Evolutionary conservation across 2,113 vertebrate species (phyloP), one percentile per base, ranked within the genome.

Genomic region (Spizaetus ornatus): DNA sequence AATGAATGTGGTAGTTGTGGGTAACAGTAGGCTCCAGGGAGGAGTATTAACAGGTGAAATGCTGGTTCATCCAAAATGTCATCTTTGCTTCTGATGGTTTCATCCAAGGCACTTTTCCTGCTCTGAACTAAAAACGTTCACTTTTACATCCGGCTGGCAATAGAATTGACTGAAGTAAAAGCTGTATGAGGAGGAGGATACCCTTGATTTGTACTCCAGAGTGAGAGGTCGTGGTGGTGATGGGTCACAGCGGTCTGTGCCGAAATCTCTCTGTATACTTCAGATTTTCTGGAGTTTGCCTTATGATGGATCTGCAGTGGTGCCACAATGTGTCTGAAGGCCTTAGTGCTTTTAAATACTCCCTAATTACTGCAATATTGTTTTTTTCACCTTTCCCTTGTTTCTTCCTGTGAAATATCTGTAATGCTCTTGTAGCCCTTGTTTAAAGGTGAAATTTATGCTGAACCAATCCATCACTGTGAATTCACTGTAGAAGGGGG

Each of bases 231-330:
- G 1, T 34, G 42, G 27, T 71, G 59, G 26, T 62, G 53, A 29
- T 14, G 48, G 21, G 23, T n/a, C 29, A 2, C 42, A 50, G 12
- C 1, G 7, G 9, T n/a, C 74, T 52, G 13, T 65, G 61, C 48
- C 55, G 21, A 19, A 36, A 27, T 56, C 22, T 40, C 11, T 53
- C 16, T 58, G 13, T 7, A 3, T 12, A 25, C 21, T n/a, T 52
- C 43, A 45, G 62, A 53, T 40, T 47, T 58, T 52, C 34, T 70
- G 31, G 31, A 56, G 56, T 18, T 74, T 53, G 43, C 67, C 11
- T 63, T 36, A 17, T 0, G 0, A 16, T 70, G 34, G 17, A 42
- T 63, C 21, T 2, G 0, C 42, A 50, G 42, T 36, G 25, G 67
- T 74, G 52, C 61, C 9, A 6, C 36, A 36, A 5, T 5, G 29